These are phyloP conservation scores for Tipula helvola DNA, from an alignment of 2,888 invertebrate species.

Conservation along the genomic window DNA sequence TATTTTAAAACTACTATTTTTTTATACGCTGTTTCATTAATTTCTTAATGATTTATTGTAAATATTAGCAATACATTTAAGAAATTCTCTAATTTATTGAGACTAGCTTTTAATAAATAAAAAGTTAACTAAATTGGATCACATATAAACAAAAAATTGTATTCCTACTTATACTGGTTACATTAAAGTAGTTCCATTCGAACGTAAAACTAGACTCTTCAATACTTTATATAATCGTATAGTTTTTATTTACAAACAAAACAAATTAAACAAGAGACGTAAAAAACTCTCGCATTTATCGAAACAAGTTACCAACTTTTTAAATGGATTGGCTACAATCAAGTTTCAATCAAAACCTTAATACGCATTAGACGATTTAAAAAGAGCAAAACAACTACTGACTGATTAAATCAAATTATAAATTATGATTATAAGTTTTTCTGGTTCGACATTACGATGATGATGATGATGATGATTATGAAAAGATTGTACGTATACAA, in stretches of 20 bases:
- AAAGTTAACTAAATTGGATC: too few species aligned
- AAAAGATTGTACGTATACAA: background rate
- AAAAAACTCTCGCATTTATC: background rate
- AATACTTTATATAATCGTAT: too few species aligned
- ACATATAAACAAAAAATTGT: too few species aligned
- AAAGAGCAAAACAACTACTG: background rate
- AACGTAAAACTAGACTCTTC: background rate
- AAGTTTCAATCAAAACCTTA: background rate
- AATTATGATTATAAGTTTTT: background rate
- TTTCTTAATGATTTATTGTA: too few species aligned
- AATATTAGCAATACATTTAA: too few species aligned
- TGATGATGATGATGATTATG: background rate
- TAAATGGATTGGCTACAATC: background rate
- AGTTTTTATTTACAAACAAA: background rate
- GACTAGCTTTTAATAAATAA: too few species aligned
- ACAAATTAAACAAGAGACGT: background rate
- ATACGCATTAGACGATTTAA: background rate
- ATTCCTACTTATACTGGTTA: too few species aligned
- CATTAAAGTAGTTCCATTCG: background rate
- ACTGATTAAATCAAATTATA: conserved; percentile 4
- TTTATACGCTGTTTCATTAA: too few species aligned
- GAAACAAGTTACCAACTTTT: background rate
- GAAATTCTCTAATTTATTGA: too few species aligned
- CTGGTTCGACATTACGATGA: background rate
- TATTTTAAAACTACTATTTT: too few species aligned